phyloP scores from a whole-genome alignment of 1,140 invertebrate genomes.

The Wasmannia auropunctata region DNA sequence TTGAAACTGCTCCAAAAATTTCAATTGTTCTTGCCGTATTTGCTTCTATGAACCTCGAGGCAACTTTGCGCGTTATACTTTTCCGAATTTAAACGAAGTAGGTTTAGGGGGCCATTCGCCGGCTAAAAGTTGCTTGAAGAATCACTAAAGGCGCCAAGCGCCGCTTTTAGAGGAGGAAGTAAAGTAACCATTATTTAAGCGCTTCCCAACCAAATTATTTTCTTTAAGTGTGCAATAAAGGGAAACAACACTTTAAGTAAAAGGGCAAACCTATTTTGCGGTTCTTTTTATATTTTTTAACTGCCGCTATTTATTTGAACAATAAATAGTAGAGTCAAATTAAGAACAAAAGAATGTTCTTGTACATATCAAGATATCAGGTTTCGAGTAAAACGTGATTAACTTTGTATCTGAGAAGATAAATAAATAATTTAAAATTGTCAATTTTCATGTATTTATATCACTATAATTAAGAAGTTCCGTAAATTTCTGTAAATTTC shows the following conservation, averaged over 20 bases:
- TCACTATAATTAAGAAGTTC: background rate
- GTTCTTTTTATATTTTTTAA: slow-evolving; percentile 22
- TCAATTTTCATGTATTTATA: background rate
- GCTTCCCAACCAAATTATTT: slow-evolving; percentile 46
- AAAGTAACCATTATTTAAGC: slow-evolving; percentile 52
- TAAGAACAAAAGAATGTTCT: background rate
- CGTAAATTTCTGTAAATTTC: background rate
- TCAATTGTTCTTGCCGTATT: background rate
- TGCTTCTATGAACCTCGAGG: background rate
- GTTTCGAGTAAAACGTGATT: background rate
- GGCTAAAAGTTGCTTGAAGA: slow-evolving; percentile 33
- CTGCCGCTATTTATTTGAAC: background rate
- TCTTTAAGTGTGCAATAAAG: slow-evolving; percentile 43
- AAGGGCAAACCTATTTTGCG: slow-evolving; percentile 14
- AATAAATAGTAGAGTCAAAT: slow-evolving; percentile 23
- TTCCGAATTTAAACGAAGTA: slow-evolving; percentile 48
- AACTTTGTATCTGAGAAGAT: background rate
- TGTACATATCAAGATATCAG: background rate
- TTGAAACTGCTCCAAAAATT: slow-evolving; percentile 41
- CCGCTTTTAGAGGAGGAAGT: slow-evolving; percentile 24
- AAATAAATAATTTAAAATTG: background rate
- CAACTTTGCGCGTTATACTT: slow-evolving; percentile 41
- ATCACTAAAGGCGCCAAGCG: slow-evolving; percentile 21
- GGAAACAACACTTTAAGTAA: slow-evolving; percentile 26
- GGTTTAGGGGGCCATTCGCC: slow-evolving; percentile 34